phyloP scores from a whole-genome alignment of 2,113 vertebrate genomes.

The Myanophis thanlyinensis region DNA sequence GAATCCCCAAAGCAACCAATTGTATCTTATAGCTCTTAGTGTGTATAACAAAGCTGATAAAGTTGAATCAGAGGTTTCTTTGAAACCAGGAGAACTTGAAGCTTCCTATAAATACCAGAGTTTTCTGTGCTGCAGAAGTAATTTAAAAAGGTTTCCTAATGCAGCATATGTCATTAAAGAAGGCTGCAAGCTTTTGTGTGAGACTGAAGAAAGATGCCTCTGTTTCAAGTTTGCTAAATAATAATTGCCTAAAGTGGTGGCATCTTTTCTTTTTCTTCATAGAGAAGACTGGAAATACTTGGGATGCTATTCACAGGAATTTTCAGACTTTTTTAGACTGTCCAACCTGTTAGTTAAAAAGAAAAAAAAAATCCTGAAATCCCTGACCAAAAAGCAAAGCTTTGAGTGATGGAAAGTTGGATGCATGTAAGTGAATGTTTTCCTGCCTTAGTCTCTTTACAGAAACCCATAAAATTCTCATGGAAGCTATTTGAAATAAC shows the following conservation, averaged over 20 bases:
- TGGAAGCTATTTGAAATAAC: neutral
- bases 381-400: neutral
- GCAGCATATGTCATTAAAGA: neutral
- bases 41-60: neutral
- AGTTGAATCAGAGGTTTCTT: neutral
- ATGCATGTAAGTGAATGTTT: neutral
- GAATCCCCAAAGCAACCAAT: neutral
- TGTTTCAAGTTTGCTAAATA: neutral
- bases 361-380: neutral
- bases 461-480: neutral
- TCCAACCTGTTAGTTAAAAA: neutral
- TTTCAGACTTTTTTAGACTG: neutral
- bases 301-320: neutral
- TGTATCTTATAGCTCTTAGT: neutral
- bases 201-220: neutral
- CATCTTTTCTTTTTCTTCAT: neutral
- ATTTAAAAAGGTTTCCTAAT: neutral
- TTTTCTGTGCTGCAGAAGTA: neutral
- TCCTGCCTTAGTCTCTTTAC: neutral
- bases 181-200: neutral
- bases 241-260: neutral
- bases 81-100: neutral
- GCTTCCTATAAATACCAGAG: neutral
- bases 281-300: neutral
- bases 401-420: neutral